Conservation (phyloP, 1,140 invertebrate genomes). For the Ceratoteleas bidentatus region DNA sequence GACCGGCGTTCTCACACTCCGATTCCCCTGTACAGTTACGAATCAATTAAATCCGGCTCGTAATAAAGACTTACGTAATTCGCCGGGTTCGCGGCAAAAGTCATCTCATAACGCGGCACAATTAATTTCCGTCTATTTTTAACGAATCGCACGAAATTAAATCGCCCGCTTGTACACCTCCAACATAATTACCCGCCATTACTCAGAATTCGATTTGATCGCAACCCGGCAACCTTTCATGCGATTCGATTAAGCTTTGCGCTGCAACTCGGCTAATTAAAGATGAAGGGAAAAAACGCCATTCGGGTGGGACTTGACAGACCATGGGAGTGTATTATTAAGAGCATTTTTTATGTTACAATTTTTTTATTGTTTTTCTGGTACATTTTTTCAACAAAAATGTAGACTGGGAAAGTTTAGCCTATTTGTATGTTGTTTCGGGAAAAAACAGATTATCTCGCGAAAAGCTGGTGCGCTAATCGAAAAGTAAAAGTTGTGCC, state of each 20-base stretch:
- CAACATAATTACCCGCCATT: not conserved
- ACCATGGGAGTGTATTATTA: not conserved
- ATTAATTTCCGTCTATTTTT: conserved; percentile 3
- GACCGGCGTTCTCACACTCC: not conserved
- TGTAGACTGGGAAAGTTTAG: too few species aligned
- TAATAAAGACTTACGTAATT: not conserved
- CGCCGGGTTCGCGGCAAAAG: not conserved
- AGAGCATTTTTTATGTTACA: not conserved
- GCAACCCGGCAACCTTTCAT: conserved; percentile 1
- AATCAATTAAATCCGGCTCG: too few species aligned
- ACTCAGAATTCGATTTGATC: not conserved
- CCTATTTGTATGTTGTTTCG: too few species aligned
- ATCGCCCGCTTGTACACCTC: not conserved
- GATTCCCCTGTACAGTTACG: too few species aligned
- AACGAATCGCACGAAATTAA: not conserved
- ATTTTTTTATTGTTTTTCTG: too few species aligned
- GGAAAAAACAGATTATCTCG: too few species aligned
- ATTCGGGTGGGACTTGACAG: not conserved
- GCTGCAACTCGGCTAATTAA: not conserved
- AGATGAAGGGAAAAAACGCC: not conserved
- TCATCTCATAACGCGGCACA: not conserved
- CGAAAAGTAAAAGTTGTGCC: too few species aligned
- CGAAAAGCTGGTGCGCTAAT: too few species aligned
- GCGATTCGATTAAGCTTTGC: not conserved
- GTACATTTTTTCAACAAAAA: too few species aligned